Percentiles rank a stretch among this genome's conserved stretches.
Conservation (phyloP, 2,113 vertebrate genomes). For the Sinocyclocheilus grahami region DNA sequence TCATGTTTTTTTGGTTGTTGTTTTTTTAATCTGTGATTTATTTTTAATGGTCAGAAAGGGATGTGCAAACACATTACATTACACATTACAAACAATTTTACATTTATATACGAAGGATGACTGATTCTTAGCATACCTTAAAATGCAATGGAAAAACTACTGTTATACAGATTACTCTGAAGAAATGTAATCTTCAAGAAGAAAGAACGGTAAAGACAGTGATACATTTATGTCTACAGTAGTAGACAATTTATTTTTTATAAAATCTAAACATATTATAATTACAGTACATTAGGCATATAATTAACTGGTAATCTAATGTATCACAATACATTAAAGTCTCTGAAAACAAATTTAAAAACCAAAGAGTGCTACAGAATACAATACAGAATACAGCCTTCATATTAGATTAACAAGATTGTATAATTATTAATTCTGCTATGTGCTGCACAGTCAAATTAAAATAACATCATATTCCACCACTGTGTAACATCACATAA, state of each 20-base stretch:
- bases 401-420: neutral
- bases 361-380: neutral
- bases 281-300: neutral
- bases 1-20: too few species aligned
- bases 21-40: too few species aligned
- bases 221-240: neutral
- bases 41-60: too few species aligned
- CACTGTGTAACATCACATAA: neutral
- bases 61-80: neutral
- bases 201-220: neutral
- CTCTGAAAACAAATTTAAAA: neutral
- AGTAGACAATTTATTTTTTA: neutral
- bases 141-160: neutral
- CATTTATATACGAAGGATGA: neutral
- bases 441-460: neutral
- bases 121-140: neutral
- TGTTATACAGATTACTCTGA: neutral
- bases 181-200: neutral
- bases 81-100: neutral
- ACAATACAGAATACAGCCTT: conserved; percentile 7
- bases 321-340: neutral
- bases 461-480: neutral
- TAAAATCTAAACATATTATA: neutral
- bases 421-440: neutral
- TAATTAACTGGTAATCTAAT: neutral